These are phyloP conservation scores for Atherinomorus stipes DNA, from an alignment of 2,113 vertebrate species.

Conservation along the genomic window DNA sequence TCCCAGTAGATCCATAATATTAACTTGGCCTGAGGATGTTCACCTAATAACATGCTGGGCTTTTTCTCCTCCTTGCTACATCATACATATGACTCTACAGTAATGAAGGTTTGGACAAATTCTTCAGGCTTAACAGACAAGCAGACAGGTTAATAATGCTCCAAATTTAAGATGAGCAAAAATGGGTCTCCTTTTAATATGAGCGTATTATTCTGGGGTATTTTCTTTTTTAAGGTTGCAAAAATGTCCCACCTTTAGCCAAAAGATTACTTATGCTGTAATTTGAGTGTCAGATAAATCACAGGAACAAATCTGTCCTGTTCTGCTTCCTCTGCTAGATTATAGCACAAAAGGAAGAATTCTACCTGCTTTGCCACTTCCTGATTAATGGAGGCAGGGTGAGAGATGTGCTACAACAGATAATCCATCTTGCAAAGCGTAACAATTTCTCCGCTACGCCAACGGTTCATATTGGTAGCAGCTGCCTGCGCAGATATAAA, in stretches of 20 bases:
- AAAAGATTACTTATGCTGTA: constrained; percentile 47
- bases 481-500: constrained; percentile 59
- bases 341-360: constrained; percentile 38
- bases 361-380: constrained; percentile 55
- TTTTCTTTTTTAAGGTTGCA: constrained; percentile 48
- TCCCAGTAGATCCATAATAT: constrained; percentile 60
- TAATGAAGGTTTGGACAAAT: constrained; percentile 48
- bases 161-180: constrained; percentile 52
- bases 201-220: constrained; percentile 52
- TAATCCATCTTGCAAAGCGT: constrained; percentile 61
- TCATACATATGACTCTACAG: constrained; percentile 33
- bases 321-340: constrained; percentile 43
- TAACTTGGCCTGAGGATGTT: constrained; percentile 47
- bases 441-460: constrained; percentile 30
- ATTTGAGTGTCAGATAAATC: constrained; percentile 66
- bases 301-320: constrained; percentile 45
- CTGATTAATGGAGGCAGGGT: constrained; percentile 47
- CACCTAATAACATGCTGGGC: constrained; percentile 26
- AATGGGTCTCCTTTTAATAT: constrained; percentile 48
- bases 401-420: constrained; percentile 37
- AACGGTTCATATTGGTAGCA: constrained; percentile 46
- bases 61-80: constrained; percentile 45
- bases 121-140: constrained; percentile 42
- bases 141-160: constrained; percentile 59
- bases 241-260: constrained; percentile 37